Evolutionary conservation across 1,140 invertebrate species (phyloP), one percentile per base, ranked within the genome.

Genomic region (Caenorhabditis inopinata): DNA sequence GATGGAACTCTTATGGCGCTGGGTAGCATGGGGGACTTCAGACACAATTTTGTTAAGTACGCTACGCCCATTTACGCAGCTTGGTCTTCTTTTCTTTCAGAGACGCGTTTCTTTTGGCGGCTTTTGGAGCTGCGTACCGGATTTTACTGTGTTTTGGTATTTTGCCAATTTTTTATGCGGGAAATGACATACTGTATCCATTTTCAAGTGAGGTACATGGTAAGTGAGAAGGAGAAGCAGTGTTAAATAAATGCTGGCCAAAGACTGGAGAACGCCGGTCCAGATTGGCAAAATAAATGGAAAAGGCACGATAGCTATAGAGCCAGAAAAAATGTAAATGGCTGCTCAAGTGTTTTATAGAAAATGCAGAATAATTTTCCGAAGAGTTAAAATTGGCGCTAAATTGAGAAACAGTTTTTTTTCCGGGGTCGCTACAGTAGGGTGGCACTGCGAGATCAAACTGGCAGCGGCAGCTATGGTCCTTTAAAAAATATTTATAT

Each of bases 1-100:
- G 58, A 68, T 38, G 58, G 58, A 68, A 68, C 58, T 7, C n/a
- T 68, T 2, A 68, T 68, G 58, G 58, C 58, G 21, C 32, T 68
- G 0, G 58, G 58, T 2, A 68, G 58, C 25, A 68, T 35, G 32
- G 58, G 32, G 23, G 58, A 68, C n/a, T 68, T 68, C 32, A 18
- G 32, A 68, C 58, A 68, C 21, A 68, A 68, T 27, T 68, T 68
- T 42, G 32, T 68, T 6, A 68, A 68, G 58, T 68, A 3, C 12
- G 5, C 38, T 7, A 42, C 38, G 5, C 5, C 21, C 3, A 32
- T 23, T 62, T n/a, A 25, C 7, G 49, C 14, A 16, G 1, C 23
- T n/a, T 42, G 9, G 0, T 21, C 9, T 9, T 14, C 3, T n/a
- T 23, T 7, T 32, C 5, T 58, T 58, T 32, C 16, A 68, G 58